Conservation (phyloP, 2,113 vertebrate genomes). For the Chlorodrepanis virens region DNA sequence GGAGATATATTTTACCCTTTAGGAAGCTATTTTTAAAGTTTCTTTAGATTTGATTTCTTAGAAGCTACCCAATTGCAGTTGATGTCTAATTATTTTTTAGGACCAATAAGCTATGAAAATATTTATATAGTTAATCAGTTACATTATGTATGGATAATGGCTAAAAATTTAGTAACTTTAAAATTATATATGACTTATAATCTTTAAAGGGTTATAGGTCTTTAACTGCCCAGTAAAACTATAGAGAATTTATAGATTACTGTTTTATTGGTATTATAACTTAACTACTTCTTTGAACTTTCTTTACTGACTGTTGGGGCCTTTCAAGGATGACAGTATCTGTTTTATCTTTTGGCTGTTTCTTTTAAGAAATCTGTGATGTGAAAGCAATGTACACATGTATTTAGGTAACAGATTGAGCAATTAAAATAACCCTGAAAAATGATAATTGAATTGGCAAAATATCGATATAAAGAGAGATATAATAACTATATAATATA, state of each 20-base stretch:
- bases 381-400: background rate
- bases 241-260: constrained; percentile 40
- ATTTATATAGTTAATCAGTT: constrained; percentile 15
- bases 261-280: constrained; percentile 38
- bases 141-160: background rate
- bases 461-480: background rate
- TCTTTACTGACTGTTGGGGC: background rate
- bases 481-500: background rate
- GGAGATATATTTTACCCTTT: background rate
- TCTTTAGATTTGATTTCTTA: background rate
- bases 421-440: background rate
- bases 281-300: background rate
- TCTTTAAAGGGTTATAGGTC: constrained; percentile 33
- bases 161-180: constrained; percentile 44
- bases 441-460: background rate
- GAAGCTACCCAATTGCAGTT: background rate
- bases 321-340: constrained; percentile 8
- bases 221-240: constrained; percentile 45
- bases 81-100: background rate
- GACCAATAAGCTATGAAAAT: background rate
- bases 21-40: background rate
- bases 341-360: constrained; percentile 5
- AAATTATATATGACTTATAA: constrained; percentile 38
- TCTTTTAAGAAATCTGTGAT: background rate
- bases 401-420: background rate